A percentile compares a stretch with the other conserved stretches of the same genome.
These are phyloP conservation scores for Sarcophilus harrisii DNA, from an alignment of 2,797 vertebrate species.

Conservation along the genomic window DNA sequence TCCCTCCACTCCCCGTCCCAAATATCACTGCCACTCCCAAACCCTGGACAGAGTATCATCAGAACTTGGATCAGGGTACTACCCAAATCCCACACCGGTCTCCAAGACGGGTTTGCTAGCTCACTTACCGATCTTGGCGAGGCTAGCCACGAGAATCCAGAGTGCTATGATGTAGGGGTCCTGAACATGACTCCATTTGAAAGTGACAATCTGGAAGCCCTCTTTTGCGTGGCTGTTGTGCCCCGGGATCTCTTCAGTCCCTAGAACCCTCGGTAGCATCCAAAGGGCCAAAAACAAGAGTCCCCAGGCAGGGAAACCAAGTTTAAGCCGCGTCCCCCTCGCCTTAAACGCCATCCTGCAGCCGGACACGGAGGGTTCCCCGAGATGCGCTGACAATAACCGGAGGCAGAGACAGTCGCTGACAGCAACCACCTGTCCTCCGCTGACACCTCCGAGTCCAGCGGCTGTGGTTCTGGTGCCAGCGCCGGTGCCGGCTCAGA, in stretches of 20 bases:
- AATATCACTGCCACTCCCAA: neutral
- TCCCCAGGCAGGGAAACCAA: neutral
- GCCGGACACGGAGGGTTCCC: neutral
- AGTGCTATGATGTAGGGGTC: conserved; percentile 92
- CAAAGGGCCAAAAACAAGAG: conserved; percentile 40
- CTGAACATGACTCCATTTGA: conserved; percentile 94
- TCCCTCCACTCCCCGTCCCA: neutral
- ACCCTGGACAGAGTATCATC: neutral
- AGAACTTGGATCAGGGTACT: neutral
- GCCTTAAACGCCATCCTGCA: neutral
- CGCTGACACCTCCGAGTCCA: neutral
- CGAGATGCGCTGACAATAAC: neutral
- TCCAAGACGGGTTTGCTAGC: conserved; percentile 51
- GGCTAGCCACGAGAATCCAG: conserved; percentile 95
- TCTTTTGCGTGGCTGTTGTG: neutral
- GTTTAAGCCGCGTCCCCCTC: neutral
- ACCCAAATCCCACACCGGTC: neutral
- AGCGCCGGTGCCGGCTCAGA: conserved; percentile 60
- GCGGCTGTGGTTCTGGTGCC: conserved; percentile 1
- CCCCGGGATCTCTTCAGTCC: conserved; percentile 6
- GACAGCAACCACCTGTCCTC: neutral
- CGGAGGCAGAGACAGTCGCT: neutral
- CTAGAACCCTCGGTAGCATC: conserved; percentile 65
- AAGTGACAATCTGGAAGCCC: conserved; percentile 91
- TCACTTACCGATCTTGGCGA: conserved; percentile 98